These are phyloP conservation scores for Drosophila rhopaloa DNA, from an alignment of 1,140 invertebrate genomes.

Conservation along the genomic window DNA sequence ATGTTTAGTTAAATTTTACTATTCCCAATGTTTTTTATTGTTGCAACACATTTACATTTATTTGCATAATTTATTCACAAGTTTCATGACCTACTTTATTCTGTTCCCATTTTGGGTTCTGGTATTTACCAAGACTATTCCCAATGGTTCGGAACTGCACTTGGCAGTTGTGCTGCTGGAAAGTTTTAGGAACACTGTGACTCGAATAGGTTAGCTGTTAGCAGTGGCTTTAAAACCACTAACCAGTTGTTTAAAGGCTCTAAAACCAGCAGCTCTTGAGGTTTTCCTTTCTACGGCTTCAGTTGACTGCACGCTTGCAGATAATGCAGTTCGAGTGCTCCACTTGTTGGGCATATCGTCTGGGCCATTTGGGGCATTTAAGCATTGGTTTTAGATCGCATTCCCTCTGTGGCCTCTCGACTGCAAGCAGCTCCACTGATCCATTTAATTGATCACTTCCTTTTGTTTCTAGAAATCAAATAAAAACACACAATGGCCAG, in stretches of 20 bases:
- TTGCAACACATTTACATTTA: neutral
- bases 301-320: slow-evolving; percentile 13
- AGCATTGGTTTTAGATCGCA: slow-evolving; percentile 3
- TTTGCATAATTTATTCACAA: neutral
- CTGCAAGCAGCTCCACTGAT: slow-evolving; percentile 7
- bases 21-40: too few relatives aligned
- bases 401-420: neutral
- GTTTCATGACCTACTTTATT: neutral
- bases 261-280: slow-evolving; percentile 1
- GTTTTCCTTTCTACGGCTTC: slow-evolving; percentile 36
- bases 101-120: neutral
- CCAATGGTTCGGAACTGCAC: neutral
- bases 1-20: too few relatives aligned
- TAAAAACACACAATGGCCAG: slow-evolving; percentile 47
- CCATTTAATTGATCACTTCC: neutral
- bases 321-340: slow-evolving; percentile 36
- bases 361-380: neutral
- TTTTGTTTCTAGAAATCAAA: slow-evolving; percentile 5
- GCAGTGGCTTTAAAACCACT: neutral
- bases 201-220: neutral
- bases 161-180: neutral
- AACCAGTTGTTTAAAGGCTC: neutral
- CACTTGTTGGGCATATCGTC: slow-evolving; percentile 10
- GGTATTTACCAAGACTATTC: neutral
- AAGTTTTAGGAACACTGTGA: neutral